Conservation (phyloP, 2,797 vertebrate species). For the Sebastes dallii region DNA sequence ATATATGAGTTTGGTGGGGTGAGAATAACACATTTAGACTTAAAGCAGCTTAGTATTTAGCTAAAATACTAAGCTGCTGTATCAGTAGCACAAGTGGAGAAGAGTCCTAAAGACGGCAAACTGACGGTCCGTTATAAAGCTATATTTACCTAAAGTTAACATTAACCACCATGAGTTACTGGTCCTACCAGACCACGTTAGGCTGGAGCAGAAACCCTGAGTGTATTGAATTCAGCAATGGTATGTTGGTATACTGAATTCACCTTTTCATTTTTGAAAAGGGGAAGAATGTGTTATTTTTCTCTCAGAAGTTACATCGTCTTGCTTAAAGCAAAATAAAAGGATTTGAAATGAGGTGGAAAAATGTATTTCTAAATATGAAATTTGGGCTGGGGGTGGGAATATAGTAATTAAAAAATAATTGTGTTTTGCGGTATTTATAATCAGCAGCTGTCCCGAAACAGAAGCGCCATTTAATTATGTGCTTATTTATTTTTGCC, state of each 20-base stretch:
- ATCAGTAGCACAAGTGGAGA: too few species aligned
- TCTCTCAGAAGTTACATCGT: neutral
- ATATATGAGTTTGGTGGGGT: too few species aligned
- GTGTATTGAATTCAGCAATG: neutral
- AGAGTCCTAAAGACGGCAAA: neutral
- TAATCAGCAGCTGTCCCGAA: neutral
- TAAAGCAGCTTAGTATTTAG: too few species aligned
- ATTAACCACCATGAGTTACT: neutral
- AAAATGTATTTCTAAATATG: neutral
- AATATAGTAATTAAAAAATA: neutral
- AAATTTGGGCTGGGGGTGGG: too few species aligned
- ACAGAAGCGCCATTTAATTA: neutral
- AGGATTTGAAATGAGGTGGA: neutral
- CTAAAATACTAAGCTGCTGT: too few species aligned
- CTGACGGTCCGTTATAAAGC: neutral
- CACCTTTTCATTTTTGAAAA: neutral
- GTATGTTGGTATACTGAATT: neutral
- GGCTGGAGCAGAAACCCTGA: neutral
- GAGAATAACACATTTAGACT: too few species aligned
- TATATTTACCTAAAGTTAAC: neutral
- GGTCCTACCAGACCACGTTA: neutral
- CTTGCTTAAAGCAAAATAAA: neutral
- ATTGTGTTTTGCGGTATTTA: neutral
- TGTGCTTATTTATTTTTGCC: neutral
- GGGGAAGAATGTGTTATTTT: neutral